Base-by-base conservation (phyloP, 2,888 invertebrate genomes). In the Macrosoma leucophasiata region DNA sequence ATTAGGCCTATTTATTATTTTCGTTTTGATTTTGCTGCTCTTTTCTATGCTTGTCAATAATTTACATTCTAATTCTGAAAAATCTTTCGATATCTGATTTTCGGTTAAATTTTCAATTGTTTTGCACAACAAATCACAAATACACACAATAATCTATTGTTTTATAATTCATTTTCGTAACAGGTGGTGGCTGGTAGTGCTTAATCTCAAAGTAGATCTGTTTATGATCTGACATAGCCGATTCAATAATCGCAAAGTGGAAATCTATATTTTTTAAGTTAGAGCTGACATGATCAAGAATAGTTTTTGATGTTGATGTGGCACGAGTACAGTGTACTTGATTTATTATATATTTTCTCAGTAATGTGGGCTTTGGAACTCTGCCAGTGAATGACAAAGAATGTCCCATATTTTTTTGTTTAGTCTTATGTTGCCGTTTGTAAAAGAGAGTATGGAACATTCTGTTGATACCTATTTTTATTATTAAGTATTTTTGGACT, bases 141-240 rank as follows among this genome's bases (percentile, higher is more conserved):
- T 12, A 19, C 23, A n/a, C 3, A 15, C 10, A 8, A 9, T 46
- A 48, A 11, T 48, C 33, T 1, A 48, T 24, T n/a, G 36, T 28
- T 18, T 13, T 13, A 30, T 43, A 43, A n/a, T 33, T 3, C 1
- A 27, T 11, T 37, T 29, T 36, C 15, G 27, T 14, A 3, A n/a
- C 29, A 7, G 14, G 22, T 7, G 7, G n/a, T 2, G 33, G 17
- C 10, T 27, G 14, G 22, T 18, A 33, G 20, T 39, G 27, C 15
- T 37, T 30, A 2, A 47, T 22, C 28, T 43, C 49, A 2, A 43
- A 24, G 15, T 39, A 41, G 8, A 47, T 35, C 20, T 49, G 41
- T n/a, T 44, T 46, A 9, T 46, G 49, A 17, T 48, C 46, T 3
- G 46, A 36, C 32, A 46, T 36, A 5, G 41, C 3, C 4, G 43